Evolutionary conservation across 2,888 invertebrate genomes (phyloP).

Genomic region (Dicycla oo): DNA sequence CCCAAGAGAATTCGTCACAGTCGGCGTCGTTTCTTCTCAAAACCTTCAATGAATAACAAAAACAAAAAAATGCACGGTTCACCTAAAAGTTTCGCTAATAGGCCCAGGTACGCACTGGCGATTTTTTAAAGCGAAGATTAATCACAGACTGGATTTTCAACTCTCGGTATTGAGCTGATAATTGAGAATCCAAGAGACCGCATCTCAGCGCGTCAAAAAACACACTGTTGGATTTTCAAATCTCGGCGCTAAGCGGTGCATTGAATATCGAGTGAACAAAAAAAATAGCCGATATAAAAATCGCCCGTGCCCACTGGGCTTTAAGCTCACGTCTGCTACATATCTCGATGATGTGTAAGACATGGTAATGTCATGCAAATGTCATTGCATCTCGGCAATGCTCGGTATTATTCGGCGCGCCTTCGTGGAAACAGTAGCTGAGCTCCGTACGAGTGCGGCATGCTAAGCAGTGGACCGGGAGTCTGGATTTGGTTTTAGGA

Average conservation of each 20-base stretch:
- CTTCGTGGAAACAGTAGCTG: constrained; percentile 77
- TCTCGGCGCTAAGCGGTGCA: background rate
- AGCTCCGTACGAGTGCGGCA: constrained; percentile 44
- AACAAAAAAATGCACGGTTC: constrained; percentile 30
- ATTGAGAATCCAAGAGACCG: background rate
- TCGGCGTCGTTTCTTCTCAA: constrained; percentile 41
- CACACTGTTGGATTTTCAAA: background rate
- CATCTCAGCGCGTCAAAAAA: background rate
- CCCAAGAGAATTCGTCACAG: constrained; percentile 11
- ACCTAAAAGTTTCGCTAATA: constrained; percentile 41
- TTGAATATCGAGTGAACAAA: background rate
- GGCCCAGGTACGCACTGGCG: background rate
- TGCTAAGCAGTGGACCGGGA: constrained; percentile 46
- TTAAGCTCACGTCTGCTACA: constrained; percentile 52
- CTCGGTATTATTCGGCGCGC: constrained; percentile 71
- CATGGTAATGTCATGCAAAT: constrained; percentile 60
- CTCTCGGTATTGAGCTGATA: background rate
- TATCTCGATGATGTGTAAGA: constrained; percentile 41
- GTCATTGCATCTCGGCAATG: constrained; percentile 72
- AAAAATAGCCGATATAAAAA: background rate
- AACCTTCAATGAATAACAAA: constrained; percentile 42
- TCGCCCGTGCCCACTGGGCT: background rate
- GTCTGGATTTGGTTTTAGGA: constrained; percentile 7
- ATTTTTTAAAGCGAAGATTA: background rate
- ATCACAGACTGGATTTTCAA: background rate